phyloP scores from a whole-genome alignment of 2,888 invertebrate species.

The Villa cingulata region DNA sequence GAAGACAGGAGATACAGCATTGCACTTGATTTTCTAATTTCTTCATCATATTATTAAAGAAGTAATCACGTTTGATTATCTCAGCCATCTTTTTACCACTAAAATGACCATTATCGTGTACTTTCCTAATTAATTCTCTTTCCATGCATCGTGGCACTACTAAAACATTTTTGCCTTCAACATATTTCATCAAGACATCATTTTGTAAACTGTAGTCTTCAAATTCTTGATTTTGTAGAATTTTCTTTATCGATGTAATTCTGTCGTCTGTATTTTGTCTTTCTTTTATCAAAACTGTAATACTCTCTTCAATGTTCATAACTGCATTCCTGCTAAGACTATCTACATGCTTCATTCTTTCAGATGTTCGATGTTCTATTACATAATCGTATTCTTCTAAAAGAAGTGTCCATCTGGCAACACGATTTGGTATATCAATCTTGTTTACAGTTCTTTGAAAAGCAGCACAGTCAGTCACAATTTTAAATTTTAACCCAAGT shows the following conservation, averaged over 20 bases:
- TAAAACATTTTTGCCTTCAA: background rate
- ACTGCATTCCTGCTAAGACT: background rate
- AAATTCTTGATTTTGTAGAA: background rate
- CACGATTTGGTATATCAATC: background rate
- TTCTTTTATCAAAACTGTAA: background rate
- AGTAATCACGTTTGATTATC: no score
- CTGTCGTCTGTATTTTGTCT: background rate
- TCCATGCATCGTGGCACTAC: background rate
- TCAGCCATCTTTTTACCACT: constrained; percentile 6
- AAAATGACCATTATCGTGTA: background rate
- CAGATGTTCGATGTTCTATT: background rate
- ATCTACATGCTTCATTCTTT: background rate
- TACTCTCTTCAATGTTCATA: background rate
- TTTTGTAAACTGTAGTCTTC: background rate
- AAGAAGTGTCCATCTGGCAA: background rate
- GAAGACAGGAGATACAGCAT: no score
- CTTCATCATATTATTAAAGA: no score
- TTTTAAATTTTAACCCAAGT: background rate
- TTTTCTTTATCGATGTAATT: background rate
- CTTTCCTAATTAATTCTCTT: background rate
- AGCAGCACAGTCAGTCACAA: background rate
- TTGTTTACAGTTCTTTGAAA: constrained; percentile 9
- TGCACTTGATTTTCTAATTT: no score
- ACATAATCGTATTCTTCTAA: background rate
- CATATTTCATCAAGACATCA: background rate